Base-by-base conservation (phyloP, 2,888 invertebrate genomes). In the Tenthredo livida region DNA sequence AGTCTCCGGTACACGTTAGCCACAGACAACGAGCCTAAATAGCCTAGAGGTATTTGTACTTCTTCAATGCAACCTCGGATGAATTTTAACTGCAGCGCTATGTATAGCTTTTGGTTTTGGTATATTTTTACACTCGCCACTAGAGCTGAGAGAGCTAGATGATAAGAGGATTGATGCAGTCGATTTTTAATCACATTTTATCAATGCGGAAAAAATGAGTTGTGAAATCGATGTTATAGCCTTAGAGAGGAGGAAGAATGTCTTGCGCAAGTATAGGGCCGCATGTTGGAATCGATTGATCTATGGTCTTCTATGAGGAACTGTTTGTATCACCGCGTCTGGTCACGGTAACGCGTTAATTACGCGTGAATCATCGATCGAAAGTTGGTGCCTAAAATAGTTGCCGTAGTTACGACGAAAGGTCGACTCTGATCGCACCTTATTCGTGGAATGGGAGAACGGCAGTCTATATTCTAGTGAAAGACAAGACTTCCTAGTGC, bases 321-420 rank as follows among this genome's bases (percentile, higher is more conserved):
- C 54, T 77, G 77, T 77, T 77, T 54, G n/a, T 77, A 77, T 77
- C 77, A 29, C 77, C 50, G 29, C 2, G 77, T 77, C 77, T 54
- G 54, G 77, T 77, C 77, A 77, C 77, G 77, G 77, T 54, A 29
- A 77, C 47, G 77, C 77, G 77, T 77, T 77, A 77, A 77, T 77
- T 77, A 77, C 29, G 77, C 29, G 54, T 77, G 77, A 77, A 50
- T 47, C 77, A 77, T 77, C 50, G 77, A 77, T 77, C 77, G 77
- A 77, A 77, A 50, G 17, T 50, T 77, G 5, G 33, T 54, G 77
- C 77, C 77, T 54, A 25, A 77, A 77, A 77, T 77, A 77, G 77
- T 77, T 40, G 17, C 33, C 77, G 50, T 50, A 29, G 77, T 77
- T 50, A 10, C 47, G 50, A 50, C 29, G 29, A 77, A 77, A 77